Evolutionary conservation across 2,113 vertebrate genomes (phyloP).

Genomic region (Acrocephalus kingi): DNA sequence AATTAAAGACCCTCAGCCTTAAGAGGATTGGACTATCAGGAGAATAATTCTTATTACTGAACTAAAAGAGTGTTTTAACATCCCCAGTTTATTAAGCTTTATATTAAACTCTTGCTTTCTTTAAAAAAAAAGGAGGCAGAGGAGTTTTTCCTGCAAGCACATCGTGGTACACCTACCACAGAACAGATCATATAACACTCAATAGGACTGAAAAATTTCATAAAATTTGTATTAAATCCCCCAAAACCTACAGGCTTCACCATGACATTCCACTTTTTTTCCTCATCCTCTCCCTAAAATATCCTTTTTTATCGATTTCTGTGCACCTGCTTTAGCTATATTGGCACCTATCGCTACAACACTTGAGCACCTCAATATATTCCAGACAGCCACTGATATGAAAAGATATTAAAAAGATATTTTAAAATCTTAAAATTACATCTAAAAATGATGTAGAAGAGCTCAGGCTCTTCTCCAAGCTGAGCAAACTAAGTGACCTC

Average conservation of each 20-base stretch:
- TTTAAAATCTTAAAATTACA: neutral
- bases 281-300: neutral
- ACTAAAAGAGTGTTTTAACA: neutral
- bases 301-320: neutral
- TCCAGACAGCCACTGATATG: neutral
- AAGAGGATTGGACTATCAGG: neutral
- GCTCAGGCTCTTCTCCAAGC: neutral
- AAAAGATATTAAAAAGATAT: neutral
- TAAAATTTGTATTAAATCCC: rapidly evolving
- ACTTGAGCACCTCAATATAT: neutral
- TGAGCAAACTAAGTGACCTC: neutral
- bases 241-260: neutral
- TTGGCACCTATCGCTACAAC: neutral
- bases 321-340: neutral
- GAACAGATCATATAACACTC: neutral
- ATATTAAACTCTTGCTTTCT: neutral
- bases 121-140: neutral
- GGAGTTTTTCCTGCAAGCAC: neutral
- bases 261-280: neutral
- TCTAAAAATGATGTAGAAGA: neutral
- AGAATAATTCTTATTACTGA: neutral
- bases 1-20: neutral
- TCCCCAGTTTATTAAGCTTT: neutral
- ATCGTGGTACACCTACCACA: rapidly evolving
- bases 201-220: rapidly evolving